Evolutionary conservation across 1,140 invertebrate genomes (phyloP).

Genomic region (Protaetia brevitarsis): DNA sequence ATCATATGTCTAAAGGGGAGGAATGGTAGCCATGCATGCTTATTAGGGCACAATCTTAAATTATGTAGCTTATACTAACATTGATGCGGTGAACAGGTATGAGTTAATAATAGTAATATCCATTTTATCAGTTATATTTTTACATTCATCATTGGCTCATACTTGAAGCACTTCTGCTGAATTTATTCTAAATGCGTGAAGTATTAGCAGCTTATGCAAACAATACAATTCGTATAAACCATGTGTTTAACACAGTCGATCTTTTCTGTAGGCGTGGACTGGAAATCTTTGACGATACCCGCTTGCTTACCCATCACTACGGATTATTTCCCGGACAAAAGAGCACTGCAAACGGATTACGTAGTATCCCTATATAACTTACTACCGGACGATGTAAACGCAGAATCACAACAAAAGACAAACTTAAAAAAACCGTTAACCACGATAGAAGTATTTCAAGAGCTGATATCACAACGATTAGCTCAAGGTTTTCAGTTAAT

Average conservation of each 20-base stretch:
- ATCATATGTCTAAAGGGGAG: background rate
- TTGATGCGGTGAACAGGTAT: too few species aligned
- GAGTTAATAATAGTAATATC: background rate
- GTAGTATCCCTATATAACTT: constrained; percentile 89
- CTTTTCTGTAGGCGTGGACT: constrained; percentile 81
- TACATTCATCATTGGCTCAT: background rate
- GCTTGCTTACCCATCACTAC: constrained; percentile 97
- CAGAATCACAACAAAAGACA: constrained; percentile 76
- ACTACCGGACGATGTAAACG: constrained; percentile 86
- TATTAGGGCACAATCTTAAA: background rate
- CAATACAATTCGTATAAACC: background rate
- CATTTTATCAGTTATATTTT: background rate
- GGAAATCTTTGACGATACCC: constrained; percentile 96
- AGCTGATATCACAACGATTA: constrained; percentile 87
- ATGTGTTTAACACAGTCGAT: background rate
- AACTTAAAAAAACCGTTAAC: constrained; percentile 78
- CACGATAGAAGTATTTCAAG: constrained; percentile 83
- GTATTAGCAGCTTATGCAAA: background rate
- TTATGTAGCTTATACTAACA: background rate
- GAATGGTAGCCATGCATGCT: background rate
- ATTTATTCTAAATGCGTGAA: background rate
- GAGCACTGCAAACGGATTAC: constrained; percentile 90
- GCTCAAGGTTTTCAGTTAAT: constrained; percentile 91
- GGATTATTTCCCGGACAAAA: constrained; percentile 95
- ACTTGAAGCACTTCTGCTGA: background rate